Evolutionary conservation across 2,113 vertebrate genomes (phyloP), one percentile per base, ranked within the genome.

Genomic region (Alligator mississippiensis): DNA sequence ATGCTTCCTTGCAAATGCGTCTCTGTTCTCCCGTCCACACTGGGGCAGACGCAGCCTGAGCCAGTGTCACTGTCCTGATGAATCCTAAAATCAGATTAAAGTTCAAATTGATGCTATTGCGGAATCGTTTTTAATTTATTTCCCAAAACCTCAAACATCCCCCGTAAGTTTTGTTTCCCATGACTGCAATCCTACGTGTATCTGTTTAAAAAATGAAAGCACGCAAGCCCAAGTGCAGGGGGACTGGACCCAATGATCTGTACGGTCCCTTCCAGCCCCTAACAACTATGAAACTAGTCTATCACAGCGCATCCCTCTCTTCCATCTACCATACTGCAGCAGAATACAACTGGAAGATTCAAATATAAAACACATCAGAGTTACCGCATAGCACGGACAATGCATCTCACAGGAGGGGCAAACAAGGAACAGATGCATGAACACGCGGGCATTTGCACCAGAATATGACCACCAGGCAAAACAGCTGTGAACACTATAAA

Each of bases 91-190:
- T 75, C 25, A 47, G 85, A 85, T 95, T 93, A 0, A 0, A 63
- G 92, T 95, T 95, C 90, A 93, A 30, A 85, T 90, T 59, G 75
- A 89, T 94, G 90, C 63, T 95, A 87, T 22, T 95, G 85, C 66
- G 5, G 1, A 90, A 86, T 22, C n/a, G 38, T 72, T 91, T 81
- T 89, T 94, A 79, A 14, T 90, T 60, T 57, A 88, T 81, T 6
- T 57, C 13, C 62, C 27, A 54, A 70, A 68, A 25, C 17, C 47
- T 19, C 47, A 47, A 30, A 68, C 9, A 28, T 15, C 54, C n/a
- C 21, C 54, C 80, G 78, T 74, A 91, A 66, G 91, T 83, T 92
- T 92, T 21, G 16, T 77, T 89, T 80, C 17, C 1, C 1, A 22
- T 80, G 84, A 81, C 18, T 63, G 83, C 74, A 89, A 86, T 5